phyloP scores from a whole-genome alignment of 1,140 invertebrate genomes.

The Pseudomyrmex cubaensis region DNA sequence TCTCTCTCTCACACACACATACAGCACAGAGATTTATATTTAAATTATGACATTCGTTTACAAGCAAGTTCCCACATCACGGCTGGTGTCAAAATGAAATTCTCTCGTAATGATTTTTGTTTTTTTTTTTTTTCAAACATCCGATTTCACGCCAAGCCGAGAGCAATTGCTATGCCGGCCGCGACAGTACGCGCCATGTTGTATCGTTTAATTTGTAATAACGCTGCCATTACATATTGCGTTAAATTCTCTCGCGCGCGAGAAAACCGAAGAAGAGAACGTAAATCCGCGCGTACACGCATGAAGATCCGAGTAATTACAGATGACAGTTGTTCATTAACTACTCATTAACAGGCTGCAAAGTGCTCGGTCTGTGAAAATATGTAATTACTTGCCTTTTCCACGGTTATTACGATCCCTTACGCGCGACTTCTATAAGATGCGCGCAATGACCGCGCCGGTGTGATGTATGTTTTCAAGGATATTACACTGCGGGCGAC shows the following conservation, averaged over 20 bases:
- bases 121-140: not conserved
- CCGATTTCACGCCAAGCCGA: constrained; percentile 7
- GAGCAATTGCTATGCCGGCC: constrained; percentile 31
- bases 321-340: constrained; percentile 66
- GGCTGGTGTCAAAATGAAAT: not conserved
- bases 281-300: constrained; percentile 32
- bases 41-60: not conserved
- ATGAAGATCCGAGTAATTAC: constrained; percentile 64
- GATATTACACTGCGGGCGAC: constrained; percentile 49
- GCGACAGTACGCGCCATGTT: not conserved
- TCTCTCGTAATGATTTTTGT: not conserved
- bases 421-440: constrained; percentile 33
- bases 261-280: not conserved
- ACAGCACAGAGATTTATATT: not conserved
- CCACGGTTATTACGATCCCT: constrained; percentile 57
- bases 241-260: not conserved
- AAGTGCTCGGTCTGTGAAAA: constrained; percentile 44
- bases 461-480: constrained; percentile 54
- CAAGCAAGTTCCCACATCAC: constrained; percentile 13
- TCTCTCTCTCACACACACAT: no score
- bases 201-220: constrained; percentile 63
- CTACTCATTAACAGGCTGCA: constrained; percentile 60
- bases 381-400: constrained; percentile 58
- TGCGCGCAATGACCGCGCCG: constrained; percentile 31
- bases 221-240: constrained; percentile 27